Evolutionary conservation across 1,140 invertebrate genomes (phyloP), one percentile per base, ranked within the genome.

Genomic region (Sminthurides bifidus): DNA sequence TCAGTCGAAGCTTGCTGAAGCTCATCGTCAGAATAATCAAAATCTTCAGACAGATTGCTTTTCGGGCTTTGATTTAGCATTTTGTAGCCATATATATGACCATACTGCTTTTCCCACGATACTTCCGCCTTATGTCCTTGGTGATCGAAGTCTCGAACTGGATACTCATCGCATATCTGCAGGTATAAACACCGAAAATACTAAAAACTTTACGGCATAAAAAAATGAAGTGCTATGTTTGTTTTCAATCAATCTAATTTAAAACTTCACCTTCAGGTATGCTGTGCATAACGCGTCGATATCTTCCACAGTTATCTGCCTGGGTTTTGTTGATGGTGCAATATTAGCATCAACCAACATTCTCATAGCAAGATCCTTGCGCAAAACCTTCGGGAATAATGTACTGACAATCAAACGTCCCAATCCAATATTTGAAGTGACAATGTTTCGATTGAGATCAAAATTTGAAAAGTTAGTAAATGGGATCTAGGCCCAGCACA

Each of bases 301-400:
- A 66, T 96, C 87, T 51, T 82, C 79, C 50, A 90, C 81, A 0
- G 80, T 77, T 10, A 93, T 70, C 67, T 86, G 73, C 61, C 77
- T 82, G 0, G 90, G 77, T 65, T 79, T 74, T 10, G 75, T 74
- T 3, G 73, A 72, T 15, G 82, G 81, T 66, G 88, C 75, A 0
- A 96, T 72, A 40, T 85, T 82, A 21, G 87, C 80, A 27, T 81
- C 68, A 60, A 80, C 73, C 58, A 84, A 82, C 70, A 94, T 77
- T 64, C 80, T 76, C 4, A 75, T 56, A 5, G 77, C 77, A 27
- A 91, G 73, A 59, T 85, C 76, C 19, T 81, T 70, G 52, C 82
- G 71, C 15, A 77, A 66, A 19, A 82, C 72, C 38, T 75, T 66
- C 5, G 92, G 92, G 72, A 94, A 91, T 15, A 95, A 70, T 5